Percentiles rank a stretch among this genome's conserved stretches.
Conservation (phyloP, 2,113 vertebrate species). For the Peromyscus maniculatus region DNA sequence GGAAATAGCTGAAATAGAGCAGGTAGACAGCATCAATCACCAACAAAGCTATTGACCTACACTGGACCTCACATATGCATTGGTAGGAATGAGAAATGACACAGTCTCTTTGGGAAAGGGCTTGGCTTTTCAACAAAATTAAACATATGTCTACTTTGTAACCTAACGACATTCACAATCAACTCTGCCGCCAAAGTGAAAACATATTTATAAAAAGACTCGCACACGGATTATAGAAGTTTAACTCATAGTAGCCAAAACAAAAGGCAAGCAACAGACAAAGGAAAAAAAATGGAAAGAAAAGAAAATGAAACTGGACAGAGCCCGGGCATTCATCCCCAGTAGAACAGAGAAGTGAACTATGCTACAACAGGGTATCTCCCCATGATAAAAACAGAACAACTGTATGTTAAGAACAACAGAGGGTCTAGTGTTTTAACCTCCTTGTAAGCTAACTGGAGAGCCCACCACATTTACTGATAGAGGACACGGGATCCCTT, state of each 20-base stretch:
- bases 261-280: neutral
- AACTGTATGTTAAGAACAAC: neutral
- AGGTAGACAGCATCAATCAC: neutral
- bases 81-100: neutral
- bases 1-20: neutral
- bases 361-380: neutral
- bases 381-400: neutral
- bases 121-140: neutral
- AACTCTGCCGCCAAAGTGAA: neutral
- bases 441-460: neutral
- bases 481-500: neutral
- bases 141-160: neutral
- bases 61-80: neutral
- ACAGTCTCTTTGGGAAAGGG: neutral
- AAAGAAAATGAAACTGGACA: neutral
- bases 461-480: neutral
- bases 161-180: neutral
- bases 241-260: conserved; percentile 5
- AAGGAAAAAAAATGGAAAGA: neutral
- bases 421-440: neutral
- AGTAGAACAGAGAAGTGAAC: neutral
- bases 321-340: too few relatives aligned
- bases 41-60: neutral
- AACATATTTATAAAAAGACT: neutral
- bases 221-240: neutral